These are phyloP conservation scores for Mylabris phalerata DNA, from an alignment of 1,140 invertebrate genomes.

Conservation along the genomic window DNA sequence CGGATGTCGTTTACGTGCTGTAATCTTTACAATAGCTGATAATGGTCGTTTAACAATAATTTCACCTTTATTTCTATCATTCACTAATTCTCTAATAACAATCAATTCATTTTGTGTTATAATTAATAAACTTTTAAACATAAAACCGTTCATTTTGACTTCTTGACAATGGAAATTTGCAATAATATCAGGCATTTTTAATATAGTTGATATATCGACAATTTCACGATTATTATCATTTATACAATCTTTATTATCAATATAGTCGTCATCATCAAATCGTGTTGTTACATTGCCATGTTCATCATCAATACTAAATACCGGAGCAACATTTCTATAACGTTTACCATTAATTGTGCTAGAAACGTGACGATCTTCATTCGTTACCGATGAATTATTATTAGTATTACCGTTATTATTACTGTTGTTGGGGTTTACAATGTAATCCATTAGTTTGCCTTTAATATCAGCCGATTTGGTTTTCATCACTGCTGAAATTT, in stretches of 20 bases:
- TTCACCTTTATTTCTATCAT: constrained; percentile 68
- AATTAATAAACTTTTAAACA: constrained; percentile 79
- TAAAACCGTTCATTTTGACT: constrained; percentile 78
- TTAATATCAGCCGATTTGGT: constrained; percentile 88
- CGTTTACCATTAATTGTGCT: constrained; percentile 78
- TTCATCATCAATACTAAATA: constrained; percentile 94
- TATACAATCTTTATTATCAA: no score
- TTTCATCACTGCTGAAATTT: constrained; percentile 74
- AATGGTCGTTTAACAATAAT: constrained; percentile 79
- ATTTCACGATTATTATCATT: constrained; percentile 47
- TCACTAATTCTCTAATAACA: constrained; percentile 74
- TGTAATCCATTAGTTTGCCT: constrained; percentile 89
- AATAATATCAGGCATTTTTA: constrained; percentile 78
- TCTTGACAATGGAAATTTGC: constrained; percentile 87
- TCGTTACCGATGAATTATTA: constrained; percentile 43
- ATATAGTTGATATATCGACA: constrained; percentile 65
- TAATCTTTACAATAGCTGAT: constrained; percentile 90
- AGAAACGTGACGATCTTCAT: constrained; percentile 56
- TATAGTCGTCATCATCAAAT: no score
- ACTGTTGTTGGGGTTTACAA: constrained; percentile 62
- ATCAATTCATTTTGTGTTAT: constrained; percentile 85
- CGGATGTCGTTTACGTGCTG: constrained; percentile 86
- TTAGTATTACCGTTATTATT: constrained; percentile 16
- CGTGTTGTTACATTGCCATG: constrained; percentile 55
- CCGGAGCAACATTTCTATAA: constrained; percentile 82